A percentile compares a stretch with the other conserved stretches of the same genome.
Evolutionary conservation across 2,888 invertebrate genomes (phyloP).

Genomic region (Sylvicola cinctus): DNA sequence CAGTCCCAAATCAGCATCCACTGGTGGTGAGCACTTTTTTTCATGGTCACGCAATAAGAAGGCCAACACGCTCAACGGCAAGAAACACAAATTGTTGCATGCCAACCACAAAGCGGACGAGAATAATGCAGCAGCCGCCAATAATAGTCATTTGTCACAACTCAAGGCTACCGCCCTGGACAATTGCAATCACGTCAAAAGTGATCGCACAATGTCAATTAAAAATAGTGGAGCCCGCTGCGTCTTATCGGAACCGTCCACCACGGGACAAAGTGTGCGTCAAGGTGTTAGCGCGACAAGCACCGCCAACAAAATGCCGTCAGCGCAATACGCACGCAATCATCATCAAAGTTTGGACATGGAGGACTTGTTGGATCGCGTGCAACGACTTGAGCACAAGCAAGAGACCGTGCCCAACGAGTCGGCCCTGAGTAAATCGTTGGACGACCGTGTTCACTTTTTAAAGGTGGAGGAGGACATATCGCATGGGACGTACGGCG

Average conservation of each 20-base stretch:
- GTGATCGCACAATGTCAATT: not conserved
- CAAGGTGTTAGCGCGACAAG: not conserved
- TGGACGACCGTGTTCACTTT: slow-evolving; percentile 2
- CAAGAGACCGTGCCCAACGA: slow-evolving; percentile 14
- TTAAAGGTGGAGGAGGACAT: not conserved
- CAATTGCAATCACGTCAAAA: not conserved
- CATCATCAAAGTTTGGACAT: slow-evolving; percentile 23
- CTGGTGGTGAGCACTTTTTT: not conserved
- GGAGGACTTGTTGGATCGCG: slow-evolving; percentile 19
- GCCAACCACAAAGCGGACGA: not conserved
- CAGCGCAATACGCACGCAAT: slow-evolving; percentile 12
- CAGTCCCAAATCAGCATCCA: not conserved
- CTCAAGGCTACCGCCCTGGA: not conserved
- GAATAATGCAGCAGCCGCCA: slow-evolving; percentile 10
- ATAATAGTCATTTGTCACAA: slow-evolving; percentile 6
- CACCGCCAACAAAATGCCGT: not conserved
- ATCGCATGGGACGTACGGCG: not conserved
- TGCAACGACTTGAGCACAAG: too few species aligned
- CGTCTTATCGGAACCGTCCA: not conserved
- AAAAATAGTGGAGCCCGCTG: not conserved
- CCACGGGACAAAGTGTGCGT: not conserved
- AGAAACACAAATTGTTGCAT: not conserved
- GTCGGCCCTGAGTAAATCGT: slow-evolving; percentile 1
- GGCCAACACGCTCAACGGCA: not conserved
- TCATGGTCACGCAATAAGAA: not conserved